Percentiles rank a stretch among this genome's conserved stretches.
These are phyloP conservation scores for Heliconius cydno DNA, from an alignment of 2,888 invertebrate genomes.

Conservation along the genomic window DNA sequence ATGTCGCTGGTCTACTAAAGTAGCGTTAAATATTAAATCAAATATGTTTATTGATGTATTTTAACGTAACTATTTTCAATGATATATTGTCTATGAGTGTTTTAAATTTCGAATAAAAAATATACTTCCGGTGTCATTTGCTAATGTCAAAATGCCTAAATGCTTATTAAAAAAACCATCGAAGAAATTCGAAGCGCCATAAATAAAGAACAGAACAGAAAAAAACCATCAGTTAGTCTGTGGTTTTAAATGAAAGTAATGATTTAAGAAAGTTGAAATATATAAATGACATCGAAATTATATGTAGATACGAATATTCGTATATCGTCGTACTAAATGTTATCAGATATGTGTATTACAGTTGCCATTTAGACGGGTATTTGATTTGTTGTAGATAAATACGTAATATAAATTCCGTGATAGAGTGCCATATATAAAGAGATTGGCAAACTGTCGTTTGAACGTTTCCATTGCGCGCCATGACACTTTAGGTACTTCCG, in stretches of 20 bases:
- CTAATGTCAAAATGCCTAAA: neutral
- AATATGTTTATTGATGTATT: slow-evolving; percentile 39
- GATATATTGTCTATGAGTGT: slow-evolving; percentile 45
- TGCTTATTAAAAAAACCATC: too few species aligned
- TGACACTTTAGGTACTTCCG: slow-evolving; percentile 27
- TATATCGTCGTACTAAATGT: slow-evolving; percentile 49
- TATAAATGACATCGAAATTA: slow-evolving; percentile 25
- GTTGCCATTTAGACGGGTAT: slow-evolving; percentile 70
- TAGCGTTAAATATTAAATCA: slow-evolving; percentile 51
- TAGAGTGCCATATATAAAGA: slow-evolving; percentile 70
- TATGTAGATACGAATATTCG: slow-evolving; percentile 12
- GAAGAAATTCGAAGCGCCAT: too few species aligned
- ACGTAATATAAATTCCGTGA: slow-evolving; percentile 63
- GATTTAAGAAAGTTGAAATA: neutral
- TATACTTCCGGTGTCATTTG: slow-evolving; percentile 29
- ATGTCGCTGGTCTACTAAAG: slow-evolving; percentile 34
- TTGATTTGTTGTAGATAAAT: slow-evolving; percentile 47
- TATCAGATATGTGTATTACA: slow-evolving; percentile 48
- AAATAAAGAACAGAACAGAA: too few species aligned
- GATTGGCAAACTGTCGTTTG: slow-evolving; percentile 36
- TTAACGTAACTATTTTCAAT: slow-evolving; percentile 53
- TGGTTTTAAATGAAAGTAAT: neutral
- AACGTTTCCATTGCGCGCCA: slow-evolving; percentile 38
- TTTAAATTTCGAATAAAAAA: slow-evolving; percentile 19
- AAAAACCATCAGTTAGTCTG: neutral